Conservation (phyloP, 2,797 vertebrate species). For the Acestrorhynchus altus region DNA sequence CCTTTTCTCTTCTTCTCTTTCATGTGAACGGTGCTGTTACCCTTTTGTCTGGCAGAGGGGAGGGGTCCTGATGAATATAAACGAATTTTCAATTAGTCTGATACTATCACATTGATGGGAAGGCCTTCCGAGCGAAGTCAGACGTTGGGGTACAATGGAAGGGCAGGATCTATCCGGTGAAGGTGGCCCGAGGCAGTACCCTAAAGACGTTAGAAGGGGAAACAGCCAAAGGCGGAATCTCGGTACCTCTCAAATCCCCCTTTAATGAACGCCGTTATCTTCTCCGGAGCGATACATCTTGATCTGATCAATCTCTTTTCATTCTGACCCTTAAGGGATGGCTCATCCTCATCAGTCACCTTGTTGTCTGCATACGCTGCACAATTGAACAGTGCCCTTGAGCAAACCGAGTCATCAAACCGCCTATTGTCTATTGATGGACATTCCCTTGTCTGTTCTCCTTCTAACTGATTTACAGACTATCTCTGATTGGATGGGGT, state of each 20-base stretch:
- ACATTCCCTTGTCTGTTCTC: conserved; percentile 31
- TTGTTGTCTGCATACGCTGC: conserved; percentile 16
- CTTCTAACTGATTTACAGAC: conserved; percentile 19
- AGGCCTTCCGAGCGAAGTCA: neutral
- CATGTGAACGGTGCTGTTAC: conserved; percentile 29
- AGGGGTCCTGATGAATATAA: conserved; percentile 40
- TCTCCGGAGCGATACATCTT: conserved; percentile 40
- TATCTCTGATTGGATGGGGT: neutral
- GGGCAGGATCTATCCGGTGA: conserved; percentile 22
- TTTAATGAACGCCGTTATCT: conserved; percentile 45
- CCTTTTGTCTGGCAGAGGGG: conserved; percentile 20
- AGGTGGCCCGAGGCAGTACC: conserved; percentile 22
- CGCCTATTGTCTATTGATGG: neutral
- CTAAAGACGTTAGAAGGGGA: neutral
- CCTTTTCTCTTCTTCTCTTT: conserved; percentile 61
- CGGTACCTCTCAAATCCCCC: conserved; percentile 33
- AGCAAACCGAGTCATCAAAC: conserved; percentile 37
- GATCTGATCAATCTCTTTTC: conserved; percentile 42
- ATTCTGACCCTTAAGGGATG: conserved; percentile 35
- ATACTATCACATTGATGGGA: conserved; percentile 5
- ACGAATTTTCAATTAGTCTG: neutral
- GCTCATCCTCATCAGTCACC: conserved; percentile 42
- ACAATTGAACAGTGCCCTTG: conserved; percentile 10
- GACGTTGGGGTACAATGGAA: conserved; percentile 33
- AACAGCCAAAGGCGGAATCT: conserved; percentile 23